These are phyloP conservation scores for Desmophyllum pertusum DNA, from an alignment of 92 coral and sea anemone species.

Conservation along the genomic window DNA sequence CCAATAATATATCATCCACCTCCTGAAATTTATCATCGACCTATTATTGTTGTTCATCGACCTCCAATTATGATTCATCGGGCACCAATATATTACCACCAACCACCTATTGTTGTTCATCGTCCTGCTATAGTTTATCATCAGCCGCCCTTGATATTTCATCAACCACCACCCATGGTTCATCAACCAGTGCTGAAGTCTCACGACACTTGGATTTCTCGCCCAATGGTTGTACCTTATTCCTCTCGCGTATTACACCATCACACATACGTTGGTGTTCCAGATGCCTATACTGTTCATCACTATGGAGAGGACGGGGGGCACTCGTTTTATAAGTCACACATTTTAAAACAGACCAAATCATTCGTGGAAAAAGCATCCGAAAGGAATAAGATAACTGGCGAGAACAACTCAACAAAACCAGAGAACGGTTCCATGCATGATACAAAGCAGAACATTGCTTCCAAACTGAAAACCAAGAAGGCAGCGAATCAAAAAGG, in stretches of 20 bases:
- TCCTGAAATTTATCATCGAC: conserved; percentile 98
- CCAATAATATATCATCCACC: conserved; percentile 99
- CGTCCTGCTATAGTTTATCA: conserved; percentile 99
- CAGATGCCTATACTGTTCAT: conserved; percentile 69
- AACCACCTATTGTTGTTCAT: conserved; percentile 97
- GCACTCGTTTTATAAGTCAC: conserved; percentile 66
- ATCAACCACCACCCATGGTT: conserved; percentile 98
- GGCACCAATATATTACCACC: conserved; percentile 93
- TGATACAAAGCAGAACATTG: conserved; percentile 43
- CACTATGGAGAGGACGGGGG: conserved; percentile 41
- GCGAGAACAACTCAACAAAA: conserved; percentile 17
- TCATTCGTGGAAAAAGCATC: conserved; percentile 50
- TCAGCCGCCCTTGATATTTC: conserved; percentile 93
- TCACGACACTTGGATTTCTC: conserved; percentile 91
- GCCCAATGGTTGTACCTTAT: conserved; percentile 64
- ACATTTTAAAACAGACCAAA: conserved; percentile 57
- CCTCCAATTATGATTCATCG: conserved; percentile 98
- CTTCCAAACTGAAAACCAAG: conserved; percentile 55
- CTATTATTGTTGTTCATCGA: conserved; percentile 94
- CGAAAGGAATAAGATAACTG: conserved; percentile 59
- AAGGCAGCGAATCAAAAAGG: conserved; percentile 71
- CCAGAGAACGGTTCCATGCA: neutral
- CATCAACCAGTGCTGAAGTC: conserved; percentile 90
- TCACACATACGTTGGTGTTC: conserved; percentile 75
- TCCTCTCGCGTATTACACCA: conserved; percentile 73